These are phyloP conservation scores for Hypotaenidia philippensis DNA, from an alignment of 2,797 vertebrate genomes.

Conservation along the genomic window DNA sequence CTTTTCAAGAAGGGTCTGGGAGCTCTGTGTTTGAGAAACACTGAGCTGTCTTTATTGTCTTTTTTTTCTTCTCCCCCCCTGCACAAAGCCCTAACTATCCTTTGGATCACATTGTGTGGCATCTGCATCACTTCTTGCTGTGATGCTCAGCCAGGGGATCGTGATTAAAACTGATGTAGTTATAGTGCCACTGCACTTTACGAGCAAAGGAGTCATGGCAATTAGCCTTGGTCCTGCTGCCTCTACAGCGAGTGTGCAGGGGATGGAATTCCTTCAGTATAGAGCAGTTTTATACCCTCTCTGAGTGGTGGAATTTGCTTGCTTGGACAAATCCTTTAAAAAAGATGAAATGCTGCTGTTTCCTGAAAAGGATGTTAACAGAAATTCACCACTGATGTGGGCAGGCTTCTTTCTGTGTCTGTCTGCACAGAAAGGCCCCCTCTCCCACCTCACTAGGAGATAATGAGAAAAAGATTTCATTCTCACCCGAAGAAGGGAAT, in stretches of 20 bases:
- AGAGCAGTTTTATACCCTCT: background rate
- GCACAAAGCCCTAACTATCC: slow-evolving; percentile 25
- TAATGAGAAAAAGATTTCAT: slow-evolving; percentile 22
- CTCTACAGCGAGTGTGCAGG: background rate
- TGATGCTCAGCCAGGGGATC: background rate
- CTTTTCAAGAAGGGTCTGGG: slow-evolving; percentile 43
- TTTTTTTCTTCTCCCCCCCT: background rate
- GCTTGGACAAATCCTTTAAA: slow-evolving; percentile 22
- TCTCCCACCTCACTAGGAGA: slow-evolving; percentile 13
- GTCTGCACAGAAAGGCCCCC: background rate
- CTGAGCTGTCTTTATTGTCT: background rate
- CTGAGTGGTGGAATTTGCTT: slow-evolving; percentile 48
- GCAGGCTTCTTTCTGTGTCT: background rate
- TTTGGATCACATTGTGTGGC: background rate
- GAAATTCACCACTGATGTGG: background rate
- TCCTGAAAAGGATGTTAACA: background rate
- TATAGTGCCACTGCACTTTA: background rate
- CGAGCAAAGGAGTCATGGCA: background rate
- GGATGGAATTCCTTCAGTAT: background rate
- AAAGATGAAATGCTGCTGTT: slow-evolving; percentile 5
- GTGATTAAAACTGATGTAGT: background rate
- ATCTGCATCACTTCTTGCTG: slow-evolving; percentile 1
- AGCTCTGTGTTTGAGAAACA: slow-evolving; percentile 41
- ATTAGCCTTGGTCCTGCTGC: background rate
- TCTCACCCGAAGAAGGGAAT: slow-evolving; percentile 46